Percentiles rank a stretch among this genome's conserved stretches.
phyloP scores from a whole-genome alignment of 2,888 invertebrate species.

The Sesia apiformis region DNA sequence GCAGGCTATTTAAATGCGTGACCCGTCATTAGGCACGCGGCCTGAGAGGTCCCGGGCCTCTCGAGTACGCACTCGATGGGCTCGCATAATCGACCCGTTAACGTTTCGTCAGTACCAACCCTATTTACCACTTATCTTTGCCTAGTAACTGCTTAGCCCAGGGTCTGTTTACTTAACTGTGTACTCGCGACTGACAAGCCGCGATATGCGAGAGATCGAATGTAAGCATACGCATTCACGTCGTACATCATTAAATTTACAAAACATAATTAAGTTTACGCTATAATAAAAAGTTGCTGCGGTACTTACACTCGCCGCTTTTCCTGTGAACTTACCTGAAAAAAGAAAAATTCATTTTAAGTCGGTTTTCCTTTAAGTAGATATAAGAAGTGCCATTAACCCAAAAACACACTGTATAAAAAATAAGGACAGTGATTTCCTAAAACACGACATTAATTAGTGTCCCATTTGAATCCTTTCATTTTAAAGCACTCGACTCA shows the following conservation, averaged over 20 bases:
- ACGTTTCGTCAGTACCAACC: slow-evolving; percentile 33
- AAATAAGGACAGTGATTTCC: background rate
- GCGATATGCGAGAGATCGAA: slow-evolving; percentile 1
- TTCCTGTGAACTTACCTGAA: slow-evolving; percentile 36
- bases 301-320: slow-evolving; percentile 2
- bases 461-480: slow-evolving; percentile 19
- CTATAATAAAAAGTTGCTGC: background rate
- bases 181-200: slow-evolving; percentile 8
- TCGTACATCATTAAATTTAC: background rate
- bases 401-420: background rate
- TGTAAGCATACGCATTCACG: background rate
- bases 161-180: slow-evolving; percentile 8
- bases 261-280: background rate
- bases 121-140: slow-evolving; percentile 43
- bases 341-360: slow-evolving; percentile 11
- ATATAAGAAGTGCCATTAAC: background rate
- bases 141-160: slow-evolving; percentile 12
- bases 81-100: slow-evolving; percentile 66
- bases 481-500: slow-evolving; percentile 15
- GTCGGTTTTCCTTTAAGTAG: background rate
- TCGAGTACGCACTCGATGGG: slow-evolving; percentile 46
- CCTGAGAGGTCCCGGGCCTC: slow-evolving; percentile 31
- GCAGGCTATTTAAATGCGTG: slow-evolving; percentile 67
- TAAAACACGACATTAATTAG: slow-evolving; percentile 18
- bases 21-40: slow-evolving; percentile 60